Evolutionary conservation across 2,888 invertebrate genomes (phyloP).

Genomic region (Drosophila nr. medialis): DNA sequence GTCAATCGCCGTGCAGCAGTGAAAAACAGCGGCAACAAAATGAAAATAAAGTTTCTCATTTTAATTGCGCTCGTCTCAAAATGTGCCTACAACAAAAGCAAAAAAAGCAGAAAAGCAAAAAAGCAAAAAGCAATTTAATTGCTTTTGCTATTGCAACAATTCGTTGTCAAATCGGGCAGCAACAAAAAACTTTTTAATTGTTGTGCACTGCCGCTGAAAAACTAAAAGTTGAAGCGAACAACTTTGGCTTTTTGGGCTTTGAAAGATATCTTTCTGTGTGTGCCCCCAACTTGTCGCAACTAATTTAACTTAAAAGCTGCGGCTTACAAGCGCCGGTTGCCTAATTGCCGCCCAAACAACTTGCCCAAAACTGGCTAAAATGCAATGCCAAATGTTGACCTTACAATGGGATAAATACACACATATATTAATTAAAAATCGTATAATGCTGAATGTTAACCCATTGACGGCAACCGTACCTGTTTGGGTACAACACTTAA

Average conservation of each 20-base stretch:
- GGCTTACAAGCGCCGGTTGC: slow-evolving; percentile 5
- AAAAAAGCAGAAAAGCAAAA: too few relatives aligned
- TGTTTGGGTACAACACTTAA: not conserved
- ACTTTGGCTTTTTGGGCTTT: slow-evolving; percentile 13
- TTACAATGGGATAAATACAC: not conserved
- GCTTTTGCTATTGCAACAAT: slow-evolving; percentile 37
- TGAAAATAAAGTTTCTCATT: slow-evolving; percentile 66
- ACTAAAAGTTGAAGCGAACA: slow-evolving; percentile 15
- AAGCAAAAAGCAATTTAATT: slow-evolving; percentile 40
- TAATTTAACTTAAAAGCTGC: slow-evolving; percentile 2
- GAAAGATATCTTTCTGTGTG: not conserved
- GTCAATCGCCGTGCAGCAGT: slow-evolving; percentile 64
- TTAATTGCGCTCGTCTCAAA: slow-evolving; percentile 60
- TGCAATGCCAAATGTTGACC: not conserved
- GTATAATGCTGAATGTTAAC: not conserved
- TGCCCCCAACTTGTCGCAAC: slow-evolving; percentile 9
- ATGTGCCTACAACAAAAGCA: slow-evolving; percentile 48
- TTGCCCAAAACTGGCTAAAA: not conserved
- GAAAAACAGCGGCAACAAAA: slow-evolving; percentile 22
- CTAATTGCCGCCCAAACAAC: not conserved
- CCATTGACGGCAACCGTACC: not conserved
- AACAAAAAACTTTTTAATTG: slow-evolving; percentile 37
- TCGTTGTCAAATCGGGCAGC: slow-evolving; percentile 34
- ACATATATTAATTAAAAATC: not conserved
- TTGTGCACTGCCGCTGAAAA: not conserved